Percentiles rank a stretch among this genome's conserved stretches.
Evolutionary conservation across 2,888 invertebrate genomes (phyloP).

Genomic region (Physocephala rufipes): DNA sequence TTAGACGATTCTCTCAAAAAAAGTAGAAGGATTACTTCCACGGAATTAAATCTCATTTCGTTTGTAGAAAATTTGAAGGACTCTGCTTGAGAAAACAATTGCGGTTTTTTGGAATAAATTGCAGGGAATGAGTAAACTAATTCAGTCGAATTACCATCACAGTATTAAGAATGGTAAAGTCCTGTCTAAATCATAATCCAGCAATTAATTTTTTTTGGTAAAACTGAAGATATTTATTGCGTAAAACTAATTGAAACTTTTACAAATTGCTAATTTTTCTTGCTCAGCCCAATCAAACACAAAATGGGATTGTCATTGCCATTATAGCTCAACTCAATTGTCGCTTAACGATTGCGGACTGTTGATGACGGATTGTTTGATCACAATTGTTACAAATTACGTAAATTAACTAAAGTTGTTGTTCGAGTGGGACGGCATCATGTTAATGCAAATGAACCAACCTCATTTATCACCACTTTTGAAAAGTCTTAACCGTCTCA

Average conservation of each 20-base stretch:
- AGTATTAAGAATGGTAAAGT: not conserved
- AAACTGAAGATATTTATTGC: slow-evolving; percentile 18
- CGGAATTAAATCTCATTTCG: too few relatives aligned
- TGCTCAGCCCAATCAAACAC: too few relatives aligned
- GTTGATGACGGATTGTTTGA: slow-evolving; percentile 10
- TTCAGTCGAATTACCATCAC: too few relatives aligned
- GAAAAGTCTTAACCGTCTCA: too few relatives aligned
- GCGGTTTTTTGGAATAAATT: too few relatives aligned
- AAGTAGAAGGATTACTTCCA: too few relatives aligned
- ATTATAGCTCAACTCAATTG: not conserved
- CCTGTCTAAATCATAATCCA: slow-evolving; percentile 10
- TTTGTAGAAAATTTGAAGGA: not conserved
- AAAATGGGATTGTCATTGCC: too few relatives aligned
- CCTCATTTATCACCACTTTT: too few relatives aligned
- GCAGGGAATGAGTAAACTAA: too few relatives aligned
- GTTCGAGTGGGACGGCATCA: not conserved
- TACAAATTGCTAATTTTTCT: slow-evolving; percentile 27
- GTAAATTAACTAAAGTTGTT: slow-evolving; percentile 28
- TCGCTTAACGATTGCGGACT: not conserved
- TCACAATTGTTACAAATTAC: slow-evolving; percentile 31
- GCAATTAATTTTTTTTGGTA: not conserved
- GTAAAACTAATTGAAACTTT: slow-evolving; percentile 29
- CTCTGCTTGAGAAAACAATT: too few relatives aligned
- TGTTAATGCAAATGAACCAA: too few relatives aligned
- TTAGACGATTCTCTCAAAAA: slow-evolving; percentile 6